phyloP scores from a whole-genome alignment of 2,113 vertebrate species.

The Salvelinus fontinalis region DNA sequence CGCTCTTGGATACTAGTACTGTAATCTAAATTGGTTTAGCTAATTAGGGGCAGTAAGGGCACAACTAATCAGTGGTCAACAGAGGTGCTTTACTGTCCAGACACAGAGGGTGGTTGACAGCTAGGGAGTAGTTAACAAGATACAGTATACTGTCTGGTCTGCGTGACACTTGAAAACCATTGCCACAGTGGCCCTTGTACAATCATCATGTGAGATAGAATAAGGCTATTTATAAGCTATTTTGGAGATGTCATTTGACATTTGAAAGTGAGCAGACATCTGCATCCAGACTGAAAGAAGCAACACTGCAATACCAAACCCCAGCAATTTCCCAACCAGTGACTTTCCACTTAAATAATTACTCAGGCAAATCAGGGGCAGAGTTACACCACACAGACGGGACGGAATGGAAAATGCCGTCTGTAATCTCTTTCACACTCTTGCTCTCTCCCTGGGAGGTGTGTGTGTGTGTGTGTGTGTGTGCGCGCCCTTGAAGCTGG shows the following conservation, averaged over 20 bases:
- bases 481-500: neutral
- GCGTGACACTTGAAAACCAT: neutral
- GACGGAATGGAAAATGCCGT: constrained; percentile 43
- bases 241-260: constrained; percentile 1
- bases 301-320: constrained; percentile 7
- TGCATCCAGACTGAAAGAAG: constrained; percentile 15
- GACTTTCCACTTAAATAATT: constrained; percentile 50
- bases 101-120: neutral
- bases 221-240: neutral
- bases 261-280: constrained; percentile 1
- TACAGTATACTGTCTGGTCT: neutral
- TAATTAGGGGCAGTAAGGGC: neutral
- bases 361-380: constrained; percentile 33
- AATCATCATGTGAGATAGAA: neutral
- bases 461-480: neutral
- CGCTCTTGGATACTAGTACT: neutral
- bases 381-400: constrained; percentile 37
- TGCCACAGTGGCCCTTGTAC: neutral
- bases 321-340: constrained; percentile 37
- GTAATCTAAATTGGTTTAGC: neutral
- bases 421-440: constrained; percentile 24
- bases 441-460: neutral
- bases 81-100: neutral
- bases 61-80: neutral
- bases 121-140: no score